These are phyloP conservation scores for Halcyon senegalensis DNA, from an alignment of 2,113 vertebrate genomes.

Conservation along the genomic window DNA sequence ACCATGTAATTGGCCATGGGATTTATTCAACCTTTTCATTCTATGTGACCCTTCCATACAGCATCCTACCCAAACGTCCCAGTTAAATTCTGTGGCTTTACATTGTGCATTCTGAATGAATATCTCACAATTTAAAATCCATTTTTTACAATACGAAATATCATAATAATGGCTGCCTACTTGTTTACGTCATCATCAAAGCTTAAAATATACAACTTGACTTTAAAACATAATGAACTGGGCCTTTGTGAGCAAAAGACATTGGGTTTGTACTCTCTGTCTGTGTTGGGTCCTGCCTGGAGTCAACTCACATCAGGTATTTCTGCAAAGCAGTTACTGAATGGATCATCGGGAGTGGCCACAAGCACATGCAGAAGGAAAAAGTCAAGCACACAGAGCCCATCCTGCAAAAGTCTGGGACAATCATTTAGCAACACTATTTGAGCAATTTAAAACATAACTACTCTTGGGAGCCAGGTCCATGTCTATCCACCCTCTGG, in stretches of 20 bases:
- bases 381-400: background rate
- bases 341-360: background rate
- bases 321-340: background rate
- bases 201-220: background rate
- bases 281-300: background rate
- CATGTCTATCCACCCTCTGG: background rate
- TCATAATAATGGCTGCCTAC: background rate
- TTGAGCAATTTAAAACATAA: background rate
- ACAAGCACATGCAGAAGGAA: background rate
- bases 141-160: background rate
- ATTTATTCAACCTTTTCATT: conserved; percentile 70
- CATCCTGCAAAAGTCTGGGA: background rate
- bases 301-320: background rate
- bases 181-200: background rate
- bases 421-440: background rate
- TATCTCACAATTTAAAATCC: background rate
- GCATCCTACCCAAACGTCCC: background rate
- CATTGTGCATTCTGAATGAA: background rate
- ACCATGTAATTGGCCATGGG: conserved; percentile 70
- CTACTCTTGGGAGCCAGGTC: background rate
- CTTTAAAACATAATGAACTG: background rate
- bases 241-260: background rate
- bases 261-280: background rate
- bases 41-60: conserved; percentile 29
- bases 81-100: background rate